These are phyloP conservation scores for Frankliniella intonsa DNA, from an alignment of 2,888 invertebrate genomes.

Conservation along the genomic window DNA sequence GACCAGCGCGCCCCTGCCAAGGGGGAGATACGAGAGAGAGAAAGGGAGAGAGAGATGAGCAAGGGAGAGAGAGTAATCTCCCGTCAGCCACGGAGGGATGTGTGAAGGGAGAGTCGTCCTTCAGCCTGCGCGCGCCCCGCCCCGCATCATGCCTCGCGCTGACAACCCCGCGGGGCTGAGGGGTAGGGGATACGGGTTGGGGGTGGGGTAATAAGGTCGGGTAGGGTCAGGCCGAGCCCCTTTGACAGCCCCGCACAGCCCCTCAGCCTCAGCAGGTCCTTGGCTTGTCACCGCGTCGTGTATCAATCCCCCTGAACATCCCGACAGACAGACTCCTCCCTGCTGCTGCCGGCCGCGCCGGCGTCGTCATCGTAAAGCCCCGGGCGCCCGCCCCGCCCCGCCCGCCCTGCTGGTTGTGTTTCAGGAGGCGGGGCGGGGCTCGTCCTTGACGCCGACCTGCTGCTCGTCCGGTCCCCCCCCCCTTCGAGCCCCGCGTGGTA, in stretches of 20 bases:
- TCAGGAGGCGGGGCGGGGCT: too few species aligned
- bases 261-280: too few species aligned
- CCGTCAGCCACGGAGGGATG: neutral
- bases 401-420: too few species aligned
- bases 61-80: neutral
- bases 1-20: neutral
- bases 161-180: neutral
- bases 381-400: too few species aligned
- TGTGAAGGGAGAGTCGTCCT: neutral
- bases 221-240: too few species aligned
- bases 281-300: too few species aligned
- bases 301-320: too few species aligned
- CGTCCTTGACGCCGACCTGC: neutral
- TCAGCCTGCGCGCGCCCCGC: neutral
- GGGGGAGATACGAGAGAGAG: neutral
- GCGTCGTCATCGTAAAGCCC: too few species aligned
- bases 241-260: too few species aligned
- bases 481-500: neutral
- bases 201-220: neutral
- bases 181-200: neutral
- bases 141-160: neutral
- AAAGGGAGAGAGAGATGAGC: neutral
- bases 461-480: neutral
- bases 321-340: too few species aligned
- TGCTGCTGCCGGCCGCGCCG: too few species aligned